Conservation (phyloP, 2,888 invertebrate genomes). For the Nematopogon swammerdamellus region DNA sequence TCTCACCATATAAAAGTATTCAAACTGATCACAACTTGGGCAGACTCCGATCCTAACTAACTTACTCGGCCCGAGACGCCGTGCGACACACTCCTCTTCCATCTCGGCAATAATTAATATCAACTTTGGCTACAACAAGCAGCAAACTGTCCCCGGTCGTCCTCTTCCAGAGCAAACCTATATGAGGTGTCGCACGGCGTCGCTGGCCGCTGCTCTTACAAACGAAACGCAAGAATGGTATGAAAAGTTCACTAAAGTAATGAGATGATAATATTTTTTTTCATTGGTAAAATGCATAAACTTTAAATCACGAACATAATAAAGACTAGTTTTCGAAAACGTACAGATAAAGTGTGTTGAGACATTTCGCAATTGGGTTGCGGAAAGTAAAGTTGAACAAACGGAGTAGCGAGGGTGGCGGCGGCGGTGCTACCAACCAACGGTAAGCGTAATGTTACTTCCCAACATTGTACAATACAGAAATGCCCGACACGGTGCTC, state of each 20-base stretch:
- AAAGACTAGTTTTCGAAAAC: conserved; percentile 49
- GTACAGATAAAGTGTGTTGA: conserved; percentile 25
- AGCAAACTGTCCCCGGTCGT: too few species aligned
- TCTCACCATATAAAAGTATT: conserved; percentile 54
- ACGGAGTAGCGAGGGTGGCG: not conserved
- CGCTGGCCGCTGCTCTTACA: conserved; percentile 4
- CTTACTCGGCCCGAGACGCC: conserved; percentile 53
- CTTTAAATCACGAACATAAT: conserved; percentile 38
- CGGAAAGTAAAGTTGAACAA: too few species aligned
- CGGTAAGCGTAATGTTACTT: not conserved
- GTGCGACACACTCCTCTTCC: conserved; percentile 41
- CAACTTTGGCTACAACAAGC: too few species aligned
- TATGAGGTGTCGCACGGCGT: conserved; percentile 35
- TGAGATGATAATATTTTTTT: conserved; percentile 46
- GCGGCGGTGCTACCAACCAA: not conserved
- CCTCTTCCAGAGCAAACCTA: conserved; percentile 30
- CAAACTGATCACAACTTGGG: conserved; percentile 22
- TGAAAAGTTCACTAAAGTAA: conserved; percentile 33
- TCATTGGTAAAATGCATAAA: conserved; percentile 49
- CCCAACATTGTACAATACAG: conserved; percentile 6
- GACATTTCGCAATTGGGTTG: not conserved
- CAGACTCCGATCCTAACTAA: conserved; percentile 40
- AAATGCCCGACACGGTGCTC: conserved; percentile 47
- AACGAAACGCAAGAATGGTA: not conserved
- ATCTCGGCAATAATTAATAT: too few species aligned